Evolutionary conservation across 2,113 vertebrate genomes (phyloP).

Genomic region (Ramphastos sulfuratus): DNA sequence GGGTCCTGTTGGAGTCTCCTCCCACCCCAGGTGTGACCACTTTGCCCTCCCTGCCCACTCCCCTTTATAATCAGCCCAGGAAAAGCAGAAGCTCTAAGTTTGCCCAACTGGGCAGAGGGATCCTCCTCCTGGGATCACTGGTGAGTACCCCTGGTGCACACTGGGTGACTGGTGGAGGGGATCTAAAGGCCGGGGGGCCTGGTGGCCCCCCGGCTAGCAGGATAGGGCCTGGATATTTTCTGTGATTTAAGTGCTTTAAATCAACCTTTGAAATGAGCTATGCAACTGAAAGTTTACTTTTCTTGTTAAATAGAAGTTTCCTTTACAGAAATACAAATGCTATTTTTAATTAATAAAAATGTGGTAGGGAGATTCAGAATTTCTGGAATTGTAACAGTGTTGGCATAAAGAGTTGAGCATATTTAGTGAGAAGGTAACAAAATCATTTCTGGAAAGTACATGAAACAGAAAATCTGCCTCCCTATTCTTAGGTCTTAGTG

Average conservation of each 20-base stretch:
- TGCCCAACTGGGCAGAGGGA: too few species aligned
- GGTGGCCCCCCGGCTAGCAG: too few species aligned
- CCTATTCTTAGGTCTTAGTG: too few species aligned
- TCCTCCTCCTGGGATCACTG: too few species aligned
- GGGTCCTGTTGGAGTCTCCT: too few species aligned
- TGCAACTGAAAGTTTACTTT: not conserved
- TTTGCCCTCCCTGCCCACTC: too few species aligned
- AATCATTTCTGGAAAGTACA: not conserved
- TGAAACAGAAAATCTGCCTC: not conserved
- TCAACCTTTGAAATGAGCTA: not conserved
- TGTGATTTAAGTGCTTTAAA: not conserved
- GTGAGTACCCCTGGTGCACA: too few species aligned
- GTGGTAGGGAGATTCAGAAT: not conserved
- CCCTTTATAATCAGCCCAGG: too few species aligned
- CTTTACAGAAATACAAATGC: not conserved
- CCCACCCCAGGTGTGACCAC: too few species aligned
- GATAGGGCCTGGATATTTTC: not conserved
- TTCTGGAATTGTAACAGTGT: not conserved
- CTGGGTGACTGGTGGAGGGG: too few species aligned
- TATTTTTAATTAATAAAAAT: not conserved
- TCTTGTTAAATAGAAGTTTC: not conserved
- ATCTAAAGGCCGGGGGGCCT: too few species aligned
- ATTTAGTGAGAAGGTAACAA: not conserved
- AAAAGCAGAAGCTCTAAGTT: too few species aligned
- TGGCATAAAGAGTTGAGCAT: not conserved